These are phyloP conservation scores for Leontocebus nigricollis DNA, from an alignment of 2,797 vertebrate species.

Conservation along the genomic window DNA sequence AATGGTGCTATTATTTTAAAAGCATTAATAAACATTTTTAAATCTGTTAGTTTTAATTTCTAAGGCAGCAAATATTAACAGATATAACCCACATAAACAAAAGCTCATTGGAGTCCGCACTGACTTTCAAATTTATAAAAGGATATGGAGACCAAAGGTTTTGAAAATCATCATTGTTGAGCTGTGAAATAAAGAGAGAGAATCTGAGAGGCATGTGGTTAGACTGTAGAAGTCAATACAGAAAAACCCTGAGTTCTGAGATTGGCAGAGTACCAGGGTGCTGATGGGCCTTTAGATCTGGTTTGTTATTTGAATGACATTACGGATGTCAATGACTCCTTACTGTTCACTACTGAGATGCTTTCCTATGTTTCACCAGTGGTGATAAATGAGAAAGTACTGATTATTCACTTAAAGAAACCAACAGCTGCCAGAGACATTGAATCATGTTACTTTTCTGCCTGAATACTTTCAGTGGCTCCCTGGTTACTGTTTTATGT, in stretches of 20 bases:
- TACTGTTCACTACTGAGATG: not conserved
- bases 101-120: not conserved
- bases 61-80: not conserved
- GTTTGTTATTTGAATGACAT: not conserved
- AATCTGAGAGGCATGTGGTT: not conserved
- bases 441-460: not conserved
- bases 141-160: not conserved
- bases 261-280: not conserved
- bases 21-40: not conserved
- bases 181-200: not conserved
- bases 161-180: not conserved
- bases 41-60: not conserved
- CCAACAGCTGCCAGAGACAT: not conserved
- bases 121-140: not conserved
- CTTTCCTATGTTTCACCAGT: not conserved
- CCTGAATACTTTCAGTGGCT: not conserved
- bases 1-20: not conserved
- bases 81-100: not conserved
- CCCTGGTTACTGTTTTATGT: not conserved
- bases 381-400: not conserved
- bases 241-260: not conserved
- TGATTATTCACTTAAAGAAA: not conserved
- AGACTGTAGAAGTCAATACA: not conserved
- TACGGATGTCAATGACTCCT: not conserved
- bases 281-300: not conserved